phyloP scores from a whole-genome alignment of 2,113 vertebrate genomes.

The Agelaius tricolor region DNA sequence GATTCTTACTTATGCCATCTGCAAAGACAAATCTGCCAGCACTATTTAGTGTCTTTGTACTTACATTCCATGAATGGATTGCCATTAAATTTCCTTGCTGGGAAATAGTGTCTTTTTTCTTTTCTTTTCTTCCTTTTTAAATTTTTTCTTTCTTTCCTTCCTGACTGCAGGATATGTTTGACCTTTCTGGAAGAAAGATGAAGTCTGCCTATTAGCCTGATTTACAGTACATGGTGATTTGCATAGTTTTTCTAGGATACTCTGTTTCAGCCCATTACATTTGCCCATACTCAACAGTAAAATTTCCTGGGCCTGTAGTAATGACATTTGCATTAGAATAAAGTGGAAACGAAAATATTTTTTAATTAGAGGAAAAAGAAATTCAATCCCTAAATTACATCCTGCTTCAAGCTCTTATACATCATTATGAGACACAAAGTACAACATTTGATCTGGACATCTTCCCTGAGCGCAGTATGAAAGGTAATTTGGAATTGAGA shows the following conservation, averaged over 20 bases:
- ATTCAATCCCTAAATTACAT: background rate
- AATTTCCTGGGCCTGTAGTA: slow-evolving; percentile 24
- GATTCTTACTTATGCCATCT: background rate
- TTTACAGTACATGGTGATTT: slow-evolving; percentile 61
- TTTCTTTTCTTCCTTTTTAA: background rate
- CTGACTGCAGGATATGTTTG: background rate
- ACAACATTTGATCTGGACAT: background rate
- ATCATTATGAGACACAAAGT: background rate
- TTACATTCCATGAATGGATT: background rate
- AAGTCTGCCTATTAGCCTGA: slow-evolving; percentile 60
- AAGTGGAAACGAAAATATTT: slow-evolving; percentile 21
- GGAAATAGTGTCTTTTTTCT: too few species aligned
- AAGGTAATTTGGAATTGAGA: background rate
- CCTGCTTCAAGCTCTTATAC: background rate
- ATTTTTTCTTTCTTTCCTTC: background rate
- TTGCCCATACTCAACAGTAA: slow-evolving; percentile 27
- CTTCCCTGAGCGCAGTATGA: background rate
- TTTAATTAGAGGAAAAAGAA: slow-evolving; percentile 18
- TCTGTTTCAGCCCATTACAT: slow-evolving; percentile 69
- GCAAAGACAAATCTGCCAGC: background rate
- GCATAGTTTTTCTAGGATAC: slow-evolving; percentile 68
- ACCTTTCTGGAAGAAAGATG: slow-evolving; percentile 4
- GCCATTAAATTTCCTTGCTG: background rate
- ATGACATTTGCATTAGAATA: slow-evolving; percentile 20
- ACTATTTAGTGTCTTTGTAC: background rate